Conservation (phyloP, 2,888 invertebrate genomes). For the Sipunculus nudus region DNA sequence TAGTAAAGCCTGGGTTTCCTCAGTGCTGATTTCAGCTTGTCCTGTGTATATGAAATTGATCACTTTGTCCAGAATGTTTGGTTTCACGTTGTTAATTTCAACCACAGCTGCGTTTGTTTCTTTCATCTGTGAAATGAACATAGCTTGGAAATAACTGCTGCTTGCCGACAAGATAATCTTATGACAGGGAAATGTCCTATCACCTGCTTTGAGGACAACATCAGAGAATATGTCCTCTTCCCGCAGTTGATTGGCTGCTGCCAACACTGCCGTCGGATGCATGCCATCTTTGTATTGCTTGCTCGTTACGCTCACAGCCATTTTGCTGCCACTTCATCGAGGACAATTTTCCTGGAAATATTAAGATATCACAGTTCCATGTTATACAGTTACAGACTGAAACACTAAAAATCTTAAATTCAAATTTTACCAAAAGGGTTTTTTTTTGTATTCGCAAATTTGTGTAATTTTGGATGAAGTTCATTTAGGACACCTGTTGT, state of each 20-base stretch:
- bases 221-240: conserved; percentile 66
- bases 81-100: conserved; percentile 66
- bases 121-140: conserved; percentile 62
- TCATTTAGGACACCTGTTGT: too few relatives aligned
- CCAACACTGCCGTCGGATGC: conserved; percentile 62
- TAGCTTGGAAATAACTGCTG: conserved; percentile 59
- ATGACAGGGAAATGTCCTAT: conserved; percentile 66
- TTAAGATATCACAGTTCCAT: too few relatives aligned
- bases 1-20: conserved; percentile 67
- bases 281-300: conserved; percentile 62
- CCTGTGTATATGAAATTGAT: conserved; percentile 68
- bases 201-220: conserved; percentile 66
- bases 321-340: too few relatives aligned
- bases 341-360: too few relatives aligned
- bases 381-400: too few relatives aligned
- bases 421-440: too few relatives aligned
- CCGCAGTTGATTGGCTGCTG: conserved; percentile 62
- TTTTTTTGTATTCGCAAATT: too few relatives aligned
- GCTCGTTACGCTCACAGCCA: too few relatives aligned
- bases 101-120: conserved; percentile 66
- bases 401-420: too few relatives aligned
- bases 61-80: conserved; percentile 63
- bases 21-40: conserved; percentile 60
- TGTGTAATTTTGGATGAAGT: too few relatives aligned
- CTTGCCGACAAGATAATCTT: conserved; percentile 65